These are phyloP conservation scores for Drosophila truncata DNA, from an alignment of 1,140 invertebrate genomes.

Conservation along the genomic window DNA sequence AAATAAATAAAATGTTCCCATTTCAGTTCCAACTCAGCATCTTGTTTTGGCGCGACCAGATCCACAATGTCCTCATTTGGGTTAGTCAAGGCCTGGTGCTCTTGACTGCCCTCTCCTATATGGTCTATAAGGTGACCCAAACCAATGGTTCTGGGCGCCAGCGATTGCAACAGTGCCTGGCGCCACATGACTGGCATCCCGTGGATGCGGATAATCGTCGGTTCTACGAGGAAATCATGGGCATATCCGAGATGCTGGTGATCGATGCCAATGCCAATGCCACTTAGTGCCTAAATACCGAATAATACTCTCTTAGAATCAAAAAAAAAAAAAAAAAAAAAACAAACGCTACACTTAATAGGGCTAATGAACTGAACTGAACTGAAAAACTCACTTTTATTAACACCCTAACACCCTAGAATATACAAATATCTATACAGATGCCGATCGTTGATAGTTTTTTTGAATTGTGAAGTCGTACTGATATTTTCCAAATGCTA, in stretches of 20 bases:
- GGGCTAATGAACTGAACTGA: constrained; percentile 34
- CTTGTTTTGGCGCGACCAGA: constrained; percentile 35
- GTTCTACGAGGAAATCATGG: constrained; percentile 81
- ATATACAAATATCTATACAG: constrained; percentile 2
- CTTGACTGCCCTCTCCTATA: constrained; percentile 61
- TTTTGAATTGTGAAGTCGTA: constrained; percentile 54
- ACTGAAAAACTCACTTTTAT: constrained; percentile 59
- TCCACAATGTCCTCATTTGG: constrained; percentile 45
- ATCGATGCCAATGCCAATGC: constrained; percentile 60
- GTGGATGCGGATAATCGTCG: constrained; percentile 76
- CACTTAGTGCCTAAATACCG: constrained; percentile 68
- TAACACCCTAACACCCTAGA: constrained; percentile 18
- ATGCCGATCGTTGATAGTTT: constrained; percentile 24
- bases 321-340: constrained; percentile 23
- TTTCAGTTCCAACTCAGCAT: constrained; percentile 53
- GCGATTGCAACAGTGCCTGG: constrained; percentile 69
- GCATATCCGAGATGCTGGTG: constrained; percentile 82
- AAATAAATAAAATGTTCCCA: not conserved
- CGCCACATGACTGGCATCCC: constrained; percentile 83
- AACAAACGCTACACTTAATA: constrained; percentile 34
- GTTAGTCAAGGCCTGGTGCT: constrained; percentile 67
- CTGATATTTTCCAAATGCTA: constrained; percentile 79
- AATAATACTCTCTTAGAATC: constrained; percentile 38
- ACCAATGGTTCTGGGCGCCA: constrained; percentile 64
- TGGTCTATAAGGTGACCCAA: constrained; percentile 70